Evolutionary conservation across 2,797 vertebrate species (phyloP), one percentile per base, ranked within the genome.

Genomic region (Masticophis lateralis): DNA sequence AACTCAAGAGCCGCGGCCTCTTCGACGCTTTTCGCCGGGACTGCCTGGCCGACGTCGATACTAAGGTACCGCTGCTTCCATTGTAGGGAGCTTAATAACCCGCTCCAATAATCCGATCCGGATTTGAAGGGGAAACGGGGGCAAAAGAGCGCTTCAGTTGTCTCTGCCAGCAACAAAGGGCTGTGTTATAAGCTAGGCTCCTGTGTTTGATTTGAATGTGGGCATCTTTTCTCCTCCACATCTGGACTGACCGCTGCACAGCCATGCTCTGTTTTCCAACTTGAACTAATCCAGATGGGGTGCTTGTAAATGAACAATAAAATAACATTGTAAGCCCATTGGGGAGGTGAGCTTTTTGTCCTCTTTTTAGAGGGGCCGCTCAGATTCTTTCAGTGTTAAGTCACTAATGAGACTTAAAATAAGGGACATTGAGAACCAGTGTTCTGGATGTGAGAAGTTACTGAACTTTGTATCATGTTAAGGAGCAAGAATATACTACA

Each of bases 1-100:
- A 99, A 94, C 98, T 99, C 92, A 99, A 99, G 97, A 99, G 98
- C 97, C 98, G 98, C 69, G 99, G 99, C 27, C 98, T 99, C 20
- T 99, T 99, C 94, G 99, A 99, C 94, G 99, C 99, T 95, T 99
- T 99, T 97, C 98, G 99, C 59, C 97, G 99, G 92, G 99, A 99
- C 97, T 99, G 99, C 96, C 97, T 99, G 95, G 99, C 99, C 79
- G 99, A 99, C 96, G 99, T 99, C 94, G 99, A 99, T 95, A 99
- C 99, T 14, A 99, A 99, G 98, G 99, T 99, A 97, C 74, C 20
- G 47, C 20, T 25, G 74, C 43, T 83, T 20, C 4, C 74, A 2
- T 83, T 11, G 9, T 11, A 20, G 20, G 37, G 20, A 83, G 10
- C 37, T 43, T 10, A 43, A 43, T 43, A 43, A 18, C 3, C 5